These are phyloP conservation scores for Macropis europaea DNA, from an alignment of 2,888 invertebrate genomes.

Conservation along the genomic window DNA sequence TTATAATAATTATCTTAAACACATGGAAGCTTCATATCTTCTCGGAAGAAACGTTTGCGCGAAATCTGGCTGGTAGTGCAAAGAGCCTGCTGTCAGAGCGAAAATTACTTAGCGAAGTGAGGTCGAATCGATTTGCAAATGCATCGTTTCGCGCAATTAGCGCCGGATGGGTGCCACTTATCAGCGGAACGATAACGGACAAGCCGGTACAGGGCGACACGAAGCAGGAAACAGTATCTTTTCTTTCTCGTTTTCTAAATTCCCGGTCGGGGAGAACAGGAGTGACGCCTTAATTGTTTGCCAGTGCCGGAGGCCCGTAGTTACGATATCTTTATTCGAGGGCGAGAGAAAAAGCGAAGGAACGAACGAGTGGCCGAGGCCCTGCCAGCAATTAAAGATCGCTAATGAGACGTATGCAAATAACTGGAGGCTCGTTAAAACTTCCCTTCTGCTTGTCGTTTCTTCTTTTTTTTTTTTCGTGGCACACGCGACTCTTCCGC, in stretches of 20 bases:
- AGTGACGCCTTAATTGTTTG: conserved; percentile 47
- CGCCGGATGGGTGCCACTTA: conserved; percentile 26
- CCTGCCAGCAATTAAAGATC: conserved; percentile 63
- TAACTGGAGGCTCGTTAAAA: conserved; percentile 57
- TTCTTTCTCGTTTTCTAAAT: background rate
- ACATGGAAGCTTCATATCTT: too few species aligned
- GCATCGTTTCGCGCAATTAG: conserved; percentile 15
- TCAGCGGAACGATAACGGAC: conserved; percentile 10
- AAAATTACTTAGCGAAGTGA: too few species aligned
- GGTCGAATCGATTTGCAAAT: background rate
- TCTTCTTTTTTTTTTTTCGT: conserved; percentile 28
- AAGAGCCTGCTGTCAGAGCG: too few species aligned
- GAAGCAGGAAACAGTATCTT: background rate
- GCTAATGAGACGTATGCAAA: conserved; percentile 67
- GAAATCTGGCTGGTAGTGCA: too few species aligned
- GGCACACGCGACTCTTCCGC: background rate
- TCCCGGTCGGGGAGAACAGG: background rate
- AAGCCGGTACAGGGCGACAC: background rate
- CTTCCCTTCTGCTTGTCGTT: too few species aligned
- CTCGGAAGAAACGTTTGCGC: too few species aligned
- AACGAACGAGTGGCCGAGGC: conserved; percentile 31
- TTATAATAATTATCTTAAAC: too few species aligned
- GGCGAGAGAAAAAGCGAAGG: conserved; percentile 12
- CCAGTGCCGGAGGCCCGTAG: background rate
- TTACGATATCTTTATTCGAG: conserved; percentile 49